Base-by-base conservation (phyloP, 2,888 invertebrate genomes). In the Mesoligia furuncula region DNA sequence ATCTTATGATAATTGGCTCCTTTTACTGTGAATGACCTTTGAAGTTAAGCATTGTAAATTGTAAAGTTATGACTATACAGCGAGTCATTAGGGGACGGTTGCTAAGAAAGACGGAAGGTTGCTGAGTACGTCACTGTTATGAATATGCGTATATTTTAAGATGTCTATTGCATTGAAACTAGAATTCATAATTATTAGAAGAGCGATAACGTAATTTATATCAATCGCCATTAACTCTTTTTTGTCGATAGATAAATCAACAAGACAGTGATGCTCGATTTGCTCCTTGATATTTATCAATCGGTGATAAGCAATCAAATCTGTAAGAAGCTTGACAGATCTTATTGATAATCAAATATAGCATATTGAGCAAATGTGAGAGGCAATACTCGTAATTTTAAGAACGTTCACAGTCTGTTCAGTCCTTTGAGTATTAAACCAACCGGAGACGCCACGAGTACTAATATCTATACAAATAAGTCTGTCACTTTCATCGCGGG, bases 81-180 rank as follows among this genome's bases (percentile, higher is more conserved):
- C 7, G 39, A 31, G 39, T 8, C 20, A 7, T 17, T 4, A 75
- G 66, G 66, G 76, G 51, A 4, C 8, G 51, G 66, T 77, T 61
- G 76, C 66, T 76, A 51, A 7, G 61, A 61, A 61, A 76, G n/a
- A n/a, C n/a, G n/a, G n/a, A n/a, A n/a, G n/a, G 76, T 51, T 42
- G 24, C 17, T 4, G 17, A 42, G n/a, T n/a, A 5, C 8, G 59
- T 59, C 4, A 15, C 24, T 42, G 59, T 13, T 27, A 31, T 4
- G 39, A 42, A 42, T 17, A 51, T 36, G 5, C 13, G 57, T 57
- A 59, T 27, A n/a, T 54, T 15, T 13, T n/a, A 11, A 11, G n/a
- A 13, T 67, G 45, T 13, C 17, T 45, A 67, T 27, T 45, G 45
- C 20, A n/a, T n/a, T n/a, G n/a, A n/a, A 31, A 24, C 24, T 24